Conservation (phyloP, 2,113 vertebrate genomes). For the Myanophis thanlyinensis region DNA sequence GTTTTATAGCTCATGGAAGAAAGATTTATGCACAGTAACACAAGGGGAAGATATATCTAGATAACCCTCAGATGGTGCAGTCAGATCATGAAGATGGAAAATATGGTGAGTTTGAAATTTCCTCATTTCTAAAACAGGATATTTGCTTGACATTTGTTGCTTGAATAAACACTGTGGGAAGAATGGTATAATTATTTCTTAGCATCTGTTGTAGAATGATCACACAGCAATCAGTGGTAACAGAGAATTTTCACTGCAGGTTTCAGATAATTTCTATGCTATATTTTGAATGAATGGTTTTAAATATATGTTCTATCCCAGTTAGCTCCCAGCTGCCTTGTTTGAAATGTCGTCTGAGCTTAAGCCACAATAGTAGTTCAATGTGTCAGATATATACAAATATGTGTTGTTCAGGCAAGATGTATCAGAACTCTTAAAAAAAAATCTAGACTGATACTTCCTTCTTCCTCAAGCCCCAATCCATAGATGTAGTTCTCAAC, state of each 20-base stretch:
- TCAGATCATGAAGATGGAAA: not conserved
- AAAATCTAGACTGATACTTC: not conserved
- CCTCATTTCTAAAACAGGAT: not conserved
- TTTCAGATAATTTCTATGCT: not conserved
- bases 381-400: not conserved
- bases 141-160: constrained; percentile 19
- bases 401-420: not conserved
- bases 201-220: constrained; percentile 7
- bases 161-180: constrained; percentile 2
- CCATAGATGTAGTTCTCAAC: not conserved
- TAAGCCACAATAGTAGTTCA: not conserved
- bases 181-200: constrained; percentile 1
- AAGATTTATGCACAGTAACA: not conserved
- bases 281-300: not conserved
- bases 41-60: not conserved
- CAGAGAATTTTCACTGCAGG: not conserved
- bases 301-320: not conserved
- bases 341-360: not conserved
- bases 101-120: not conserved
- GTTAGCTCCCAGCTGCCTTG: not conserved
- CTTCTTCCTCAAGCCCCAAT: not conserved
- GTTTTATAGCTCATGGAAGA: not conserved
- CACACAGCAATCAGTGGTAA: constrained; percentile 5
- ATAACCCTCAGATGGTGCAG: not conserved
- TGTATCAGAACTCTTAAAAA: not conserved